These are phyloP conservation scores for Teleopsis dalmanni DNA, from an alignment of 1,140 invertebrate genomes.

Conservation along the genomic window DNA sequence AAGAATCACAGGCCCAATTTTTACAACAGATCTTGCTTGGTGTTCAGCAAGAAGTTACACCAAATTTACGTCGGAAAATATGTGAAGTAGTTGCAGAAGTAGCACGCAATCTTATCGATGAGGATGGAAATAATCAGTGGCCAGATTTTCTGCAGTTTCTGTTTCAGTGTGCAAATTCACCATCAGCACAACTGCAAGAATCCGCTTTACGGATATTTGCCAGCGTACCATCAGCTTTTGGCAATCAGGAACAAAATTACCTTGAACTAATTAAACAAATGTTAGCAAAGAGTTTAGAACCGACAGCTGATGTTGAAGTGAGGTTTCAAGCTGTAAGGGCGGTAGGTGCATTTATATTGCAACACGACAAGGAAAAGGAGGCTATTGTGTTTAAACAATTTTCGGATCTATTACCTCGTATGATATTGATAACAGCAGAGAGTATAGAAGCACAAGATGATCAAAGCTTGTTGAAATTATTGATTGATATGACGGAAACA, in stretches of 20 bases:
- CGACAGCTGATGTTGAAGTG: slow-evolving; percentile 62
- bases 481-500: slow-evolving; percentile 90
- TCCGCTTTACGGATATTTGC: slow-evolving; percentile 90
- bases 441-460: slow-evolving; percentile 80
- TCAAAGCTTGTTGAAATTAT: slow-evolving; percentile 79
- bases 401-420: slow-evolving; percentile 69
- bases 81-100: slow-evolving; percentile 93
- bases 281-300: slow-evolving; percentile 72
- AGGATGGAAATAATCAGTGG: slow-evolving; percentile 95
- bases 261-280: slow-evolving; percentile 92
- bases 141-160: slow-evolving; percentile 94
- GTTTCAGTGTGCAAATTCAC: slow-evolving; percentile 85
- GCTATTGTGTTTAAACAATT: slow-evolving; percentile 80
- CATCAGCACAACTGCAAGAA: slow-evolving; percentile 78
- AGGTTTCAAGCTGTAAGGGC: slow-evolving; percentile 75
- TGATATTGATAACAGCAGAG: slow-evolving; percentile 55
- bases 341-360: slow-evolving; percentile 81
- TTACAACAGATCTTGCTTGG: slow-evolving; percentile 78
- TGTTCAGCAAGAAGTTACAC: slow-evolving; percentile 72
- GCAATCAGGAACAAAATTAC: slow-evolving; percentile 88
- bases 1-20: slow-evolving; percentile 73
- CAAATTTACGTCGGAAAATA: slow-evolving; percentile 73
- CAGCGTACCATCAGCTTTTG: slow-evolving; percentile 93
- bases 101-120: slow-evolving; percentile 90
- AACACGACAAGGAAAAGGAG: slow-evolving; percentile 84